A percentile compares a stretch with the other conserved stretches of the same genome.
Conservation (phyloP, 2,888 invertebrate genomes). For the Melanotus villosus region DNA sequence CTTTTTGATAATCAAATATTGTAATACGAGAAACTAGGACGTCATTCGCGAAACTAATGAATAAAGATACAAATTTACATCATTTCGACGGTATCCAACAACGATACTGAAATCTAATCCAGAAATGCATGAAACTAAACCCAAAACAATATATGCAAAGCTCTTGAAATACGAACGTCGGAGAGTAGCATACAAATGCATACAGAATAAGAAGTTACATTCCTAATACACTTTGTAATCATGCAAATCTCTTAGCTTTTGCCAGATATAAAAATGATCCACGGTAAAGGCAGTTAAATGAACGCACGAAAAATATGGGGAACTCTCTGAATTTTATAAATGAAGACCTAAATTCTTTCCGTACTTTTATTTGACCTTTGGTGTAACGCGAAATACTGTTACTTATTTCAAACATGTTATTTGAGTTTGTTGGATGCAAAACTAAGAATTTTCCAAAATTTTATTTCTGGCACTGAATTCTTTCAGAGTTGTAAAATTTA, state of each 20-base stretch:
- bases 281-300: no score
- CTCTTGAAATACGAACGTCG: slow-evolving; percentile 33
- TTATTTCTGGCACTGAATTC: no score
- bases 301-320: no score
- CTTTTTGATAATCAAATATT: not conserved
- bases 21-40: slow-evolving; percentile 1
- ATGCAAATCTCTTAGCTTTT: slow-evolving; percentile 13
- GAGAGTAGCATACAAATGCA: slow-evolving; percentile 31
- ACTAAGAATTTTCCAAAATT: no score
- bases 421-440: no score
- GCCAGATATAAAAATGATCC: no score
- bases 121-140: slow-evolving; percentile 41
- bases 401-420: no score
- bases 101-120: slow-evolving; percentile 35
- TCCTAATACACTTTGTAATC: slow-evolving; percentile 22
- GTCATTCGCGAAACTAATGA: slow-evolving; percentile 23
- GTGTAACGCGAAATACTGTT: no score
- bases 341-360: no score
- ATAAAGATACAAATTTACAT: slow-evolving; percentile 38
- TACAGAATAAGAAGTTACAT: slow-evolving; percentile 22
- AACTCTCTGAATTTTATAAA: no score
- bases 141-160: slow-evolving; percentile 42
- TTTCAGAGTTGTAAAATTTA: no score
- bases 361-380: no score
- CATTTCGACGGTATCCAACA: slow-evolving; percentile 21